Percentiles rank a stretch among this genome's conserved stretches.
phyloP scores from a whole-genome alignment of 2,797 vertebrate genomes.

The Eurystomus glaucurus region DNA sequence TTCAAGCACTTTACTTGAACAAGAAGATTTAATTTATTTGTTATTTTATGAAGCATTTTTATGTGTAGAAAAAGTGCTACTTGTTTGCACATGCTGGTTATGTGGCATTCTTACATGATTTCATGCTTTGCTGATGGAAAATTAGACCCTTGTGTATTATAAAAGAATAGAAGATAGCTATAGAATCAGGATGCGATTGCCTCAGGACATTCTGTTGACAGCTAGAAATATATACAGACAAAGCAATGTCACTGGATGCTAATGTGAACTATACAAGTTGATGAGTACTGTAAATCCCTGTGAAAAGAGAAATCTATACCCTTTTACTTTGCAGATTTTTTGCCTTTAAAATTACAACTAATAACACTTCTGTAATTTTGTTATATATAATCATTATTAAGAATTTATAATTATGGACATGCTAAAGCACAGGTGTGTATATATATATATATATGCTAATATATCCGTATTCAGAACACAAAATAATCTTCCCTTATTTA shows the following conservation, averaged over 20 bases:
- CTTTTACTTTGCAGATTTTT: slow-evolving; percentile 71
- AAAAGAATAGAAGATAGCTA: slow-evolving; percentile 91
- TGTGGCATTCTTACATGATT: slow-evolving; percentile 94
- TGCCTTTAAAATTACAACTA: slow-evolving; percentile 61
- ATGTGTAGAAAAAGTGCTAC: slow-evolving; percentile 86
- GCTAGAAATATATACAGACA: slow-evolving; percentile 96
- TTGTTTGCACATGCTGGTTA: slow-evolving; percentile 92
- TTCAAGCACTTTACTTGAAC: slow-evolving; percentile 83
- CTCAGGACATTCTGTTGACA: slow-evolving; percentile 97
- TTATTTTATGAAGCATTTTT: slow-evolving; percentile 88
- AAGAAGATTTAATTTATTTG: slow-evolving; percentile 89
- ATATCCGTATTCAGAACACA: neutral
- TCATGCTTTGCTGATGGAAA: slow-evolving; percentile 99
- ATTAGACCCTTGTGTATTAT: slow-evolving; percentile 94
- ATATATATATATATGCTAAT: neutral
- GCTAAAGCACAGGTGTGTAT: slow-evolving; percentile 42
- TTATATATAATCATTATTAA: slow-evolving; percentile 47
- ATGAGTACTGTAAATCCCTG: slow-evolving; percentile 90
- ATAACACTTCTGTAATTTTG: slow-evolving; percentile 45
- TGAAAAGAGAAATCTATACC: slow-evolving; percentile 78
- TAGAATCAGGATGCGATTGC: slow-evolving; percentile 92
- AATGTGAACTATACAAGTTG: slow-evolving; percentile 94
- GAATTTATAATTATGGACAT: slow-evolving; percentile 64
- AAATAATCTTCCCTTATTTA: neutral
- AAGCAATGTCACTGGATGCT: slow-evolving; percentile 94